Evolutionary conservation across 2,113 vertebrate species (phyloP), one percentile per base, ranked within the genome.

Genomic region (Haliaeetus leucogaster): DNA sequence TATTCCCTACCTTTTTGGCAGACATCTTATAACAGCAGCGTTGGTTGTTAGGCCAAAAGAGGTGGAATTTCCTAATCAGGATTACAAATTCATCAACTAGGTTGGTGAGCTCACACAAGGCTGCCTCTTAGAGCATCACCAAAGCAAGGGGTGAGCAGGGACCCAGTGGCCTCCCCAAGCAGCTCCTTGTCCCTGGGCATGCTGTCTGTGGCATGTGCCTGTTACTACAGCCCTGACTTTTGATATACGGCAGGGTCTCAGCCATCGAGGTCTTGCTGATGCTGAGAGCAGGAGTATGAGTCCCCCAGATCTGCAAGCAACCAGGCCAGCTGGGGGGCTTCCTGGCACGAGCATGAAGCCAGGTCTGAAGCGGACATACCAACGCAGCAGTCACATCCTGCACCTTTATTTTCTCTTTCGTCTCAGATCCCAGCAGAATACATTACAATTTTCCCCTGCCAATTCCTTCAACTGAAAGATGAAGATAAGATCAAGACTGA

Each of bases 211-310:
- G 36, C 0, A 0, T 11, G 11, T 32, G 55, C 65, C n/a, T 8
- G 5, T 55, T 22, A 1, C 29, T 8, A 13, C 87, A 82, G 62
- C 50, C 63, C 42, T 22, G 32, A 4, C 32, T 36, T 36, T 34
- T 5, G 8, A 8, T 2, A 3, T 0, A 10, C 1, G 4, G 9
- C 34, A 3, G 20, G 34, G 34, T 9, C 25, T 61, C 16, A 5
- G 79, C 23, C 50, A 10, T 5, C 0, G 1, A 43, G 53, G 25
- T 55, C 40, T 21, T 10, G 73, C 50, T 29, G 80, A 6, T 36
- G 59, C 34, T 53, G 42, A 56, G 27, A 36, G 77, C 32, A 43
- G 53, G 68, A 36, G 38, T 6, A 40, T 0, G 5, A 58, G 32
- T 5, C 0, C n/a, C 56, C 15, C 52, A 22, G 45, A 12, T 16